Evolutionary conservation across 2,113 vertebrate genomes (phyloP), one percentile per base, ranked within the genome.

Genomic region (Melospiza melodia): DNA sequence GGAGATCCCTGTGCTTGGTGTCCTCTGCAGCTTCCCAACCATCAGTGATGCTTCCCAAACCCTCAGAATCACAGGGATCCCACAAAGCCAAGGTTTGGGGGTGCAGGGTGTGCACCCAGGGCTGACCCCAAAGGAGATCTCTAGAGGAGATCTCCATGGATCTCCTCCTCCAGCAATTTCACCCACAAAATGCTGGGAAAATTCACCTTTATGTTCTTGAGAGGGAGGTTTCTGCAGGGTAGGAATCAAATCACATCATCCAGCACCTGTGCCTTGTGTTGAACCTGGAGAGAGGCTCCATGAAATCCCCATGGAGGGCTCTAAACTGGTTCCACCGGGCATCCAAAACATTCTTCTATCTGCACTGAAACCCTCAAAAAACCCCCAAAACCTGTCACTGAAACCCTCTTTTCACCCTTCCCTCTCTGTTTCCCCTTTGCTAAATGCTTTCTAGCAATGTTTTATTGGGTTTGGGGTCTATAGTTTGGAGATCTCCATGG

Each of bases 291-390:
- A 57, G 58, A 39, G 12, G 0, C 13, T 5, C 49, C 16, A 17
- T 2, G 1, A 48, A 61, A 4, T n/a, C 23, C 33, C 58, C 19
- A 1, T 0, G 2, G 6, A 13, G 6, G 6, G 24, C 16, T 96
- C 33, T 14, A 19, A 30, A 55, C 23, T 25, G 46, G 65, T 82
- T 18, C 46, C 20, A 71, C 80, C 72, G 84, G 65, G 9, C 14
- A 5, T 2, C 12, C 48, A 12, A 49, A 49, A 24, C 48, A 24
- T 5, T 49, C 48, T 49, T 49, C 12, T 49, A 5, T 11, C 48
- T 49, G 48, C 48, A 24, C 22, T 49, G 48, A 49, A 49, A 49
- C 22, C 6, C 22, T 23, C 48, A 49, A 49, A 49, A 49, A 49
- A 48, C 1, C 11, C 6, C 6, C 3, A 23, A 49, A 49, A 39